phyloP scores from a whole-genome alignment of 2,888 invertebrate genomes.

The Cephus runcator region DNA sequence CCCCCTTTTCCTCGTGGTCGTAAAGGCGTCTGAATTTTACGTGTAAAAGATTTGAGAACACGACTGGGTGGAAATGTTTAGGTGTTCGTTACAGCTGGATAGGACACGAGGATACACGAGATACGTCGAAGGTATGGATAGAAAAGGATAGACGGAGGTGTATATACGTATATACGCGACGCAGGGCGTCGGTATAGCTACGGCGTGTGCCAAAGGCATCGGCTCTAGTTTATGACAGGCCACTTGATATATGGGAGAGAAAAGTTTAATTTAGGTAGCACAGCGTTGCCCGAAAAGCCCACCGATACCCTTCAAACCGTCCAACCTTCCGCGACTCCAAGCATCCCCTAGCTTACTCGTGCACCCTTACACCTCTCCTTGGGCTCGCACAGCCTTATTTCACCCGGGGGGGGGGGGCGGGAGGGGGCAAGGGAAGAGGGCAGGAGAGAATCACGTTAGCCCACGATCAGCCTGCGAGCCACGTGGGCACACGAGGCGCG shows the following conservation, averaged over 20 bases:
- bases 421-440: not conserved
- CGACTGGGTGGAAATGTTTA: not conserved
- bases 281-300: conserved; percentile 27
- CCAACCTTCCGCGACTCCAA: conserved; percentile 12
- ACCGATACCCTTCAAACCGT: conserved; percentile 13
- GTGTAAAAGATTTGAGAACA: not conserved
- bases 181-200: not conserved
- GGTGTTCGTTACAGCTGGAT: not conserved
- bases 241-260: conserved; percentile 41
- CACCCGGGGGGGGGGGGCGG: not conserved
- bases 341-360: conserved; percentile 1
- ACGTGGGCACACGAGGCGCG: not conserved
- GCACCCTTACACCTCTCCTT: conserved; percentile 14
- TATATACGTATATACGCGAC: not conserved
- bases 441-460: not conserved
- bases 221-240: conserved; percentile 36
- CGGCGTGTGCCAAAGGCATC: not conserved
- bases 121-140: not conserved
- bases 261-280: conserved; percentile 50
- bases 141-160: not conserved
- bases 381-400: not conserved
- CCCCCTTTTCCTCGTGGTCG: not conserved
- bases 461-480: not conserved
- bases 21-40: not conserved
- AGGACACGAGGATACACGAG: not conserved